Evolutionary conservation across 2,113 vertebrate species (phyloP).

Genomic region (Phoxinus phoxinus): DNA sequence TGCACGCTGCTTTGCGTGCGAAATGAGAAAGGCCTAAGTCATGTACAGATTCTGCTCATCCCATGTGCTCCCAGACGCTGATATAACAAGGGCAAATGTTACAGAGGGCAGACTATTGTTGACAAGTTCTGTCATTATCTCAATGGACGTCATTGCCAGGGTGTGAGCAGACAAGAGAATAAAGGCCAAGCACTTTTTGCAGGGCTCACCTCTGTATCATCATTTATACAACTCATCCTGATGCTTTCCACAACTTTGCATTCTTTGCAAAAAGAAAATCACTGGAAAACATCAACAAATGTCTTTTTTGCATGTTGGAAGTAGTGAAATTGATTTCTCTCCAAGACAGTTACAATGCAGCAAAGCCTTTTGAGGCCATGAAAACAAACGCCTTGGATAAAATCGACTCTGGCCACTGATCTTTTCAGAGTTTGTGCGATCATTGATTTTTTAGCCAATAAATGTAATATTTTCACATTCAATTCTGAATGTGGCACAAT

Average conservation of each 20-base stretch:
- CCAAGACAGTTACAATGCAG: background rate
- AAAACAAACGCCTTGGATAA: conserved; percentile 18
- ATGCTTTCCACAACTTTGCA: conserved; percentile 1
- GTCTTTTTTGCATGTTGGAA: background rate
- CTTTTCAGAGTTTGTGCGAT: background rate
- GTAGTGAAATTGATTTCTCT: conserved; percentile 29
- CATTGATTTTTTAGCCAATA: background rate
- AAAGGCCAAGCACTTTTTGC: conserved; percentile 26
- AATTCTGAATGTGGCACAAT: background rate
- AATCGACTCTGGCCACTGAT: background rate
- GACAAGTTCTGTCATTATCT: conserved; percentile 56
- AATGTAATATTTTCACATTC: background rate
- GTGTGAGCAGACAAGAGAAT: conserved; percentile 52
- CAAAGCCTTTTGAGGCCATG: conserved; percentile 15
- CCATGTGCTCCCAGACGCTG: background rate
- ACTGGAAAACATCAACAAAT: background rate
- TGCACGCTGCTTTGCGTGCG: background rate
- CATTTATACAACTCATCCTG: conserved; percentile 31
- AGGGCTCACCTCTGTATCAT: conserved; percentile 16
- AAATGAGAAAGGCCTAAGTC: conserved; percentile 12
- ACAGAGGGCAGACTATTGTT: conserved; percentile 29
- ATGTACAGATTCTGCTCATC: background rate
- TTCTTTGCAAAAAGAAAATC: conserved; percentile 19
- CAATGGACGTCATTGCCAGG: conserved; percentile 52
- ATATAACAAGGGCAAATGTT: conserved; percentile 25